phyloP scores from a whole-genome alignment of 2,113 vertebrate genomes.

The human region DNA sequence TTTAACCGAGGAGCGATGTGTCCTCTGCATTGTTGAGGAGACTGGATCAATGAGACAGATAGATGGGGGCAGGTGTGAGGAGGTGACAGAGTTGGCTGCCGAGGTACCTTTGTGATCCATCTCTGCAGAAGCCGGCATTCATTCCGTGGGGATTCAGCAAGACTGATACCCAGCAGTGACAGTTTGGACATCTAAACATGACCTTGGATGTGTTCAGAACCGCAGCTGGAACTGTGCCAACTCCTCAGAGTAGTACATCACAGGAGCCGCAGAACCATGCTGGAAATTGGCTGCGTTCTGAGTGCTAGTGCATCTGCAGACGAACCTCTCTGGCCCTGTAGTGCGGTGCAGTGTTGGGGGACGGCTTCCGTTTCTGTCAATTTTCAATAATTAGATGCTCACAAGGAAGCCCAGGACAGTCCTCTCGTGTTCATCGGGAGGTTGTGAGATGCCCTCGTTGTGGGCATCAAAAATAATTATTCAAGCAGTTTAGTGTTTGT shows the following conservation, averaged over 20 bases:
- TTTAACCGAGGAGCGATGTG: neutral
- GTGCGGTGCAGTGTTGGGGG: neutral
- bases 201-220: constrained; percentile 68
- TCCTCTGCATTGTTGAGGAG: constrained; percentile 21
- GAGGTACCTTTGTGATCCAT: constrained; percentile 60
- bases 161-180: constrained; percentile 64
- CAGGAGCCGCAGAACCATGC: neutral
- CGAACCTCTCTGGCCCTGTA: neutral
- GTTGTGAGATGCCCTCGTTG: neutral
- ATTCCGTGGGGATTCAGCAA: constrained; percentile 56
- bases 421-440: neutral
- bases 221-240: constrained; percentile 39
- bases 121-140: constrained; percentile 35
- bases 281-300: neutral
- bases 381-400: constrained; percentile 21
- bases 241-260: constrained; percentile 34
- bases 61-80: constrained; percentile 55
- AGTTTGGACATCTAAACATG: constrained; percentile 69
- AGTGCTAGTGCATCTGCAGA: neutral
- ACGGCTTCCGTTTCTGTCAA: neutral
- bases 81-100: constrained; percentile 47
- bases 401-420: neutral
- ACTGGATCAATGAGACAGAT: constrained; percentile 67
- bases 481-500: neutral
- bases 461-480: neutral